phyloP scores from a whole-genome alignment of 2,888 invertebrate species.

The Andricus quercusramuli region DNA sequence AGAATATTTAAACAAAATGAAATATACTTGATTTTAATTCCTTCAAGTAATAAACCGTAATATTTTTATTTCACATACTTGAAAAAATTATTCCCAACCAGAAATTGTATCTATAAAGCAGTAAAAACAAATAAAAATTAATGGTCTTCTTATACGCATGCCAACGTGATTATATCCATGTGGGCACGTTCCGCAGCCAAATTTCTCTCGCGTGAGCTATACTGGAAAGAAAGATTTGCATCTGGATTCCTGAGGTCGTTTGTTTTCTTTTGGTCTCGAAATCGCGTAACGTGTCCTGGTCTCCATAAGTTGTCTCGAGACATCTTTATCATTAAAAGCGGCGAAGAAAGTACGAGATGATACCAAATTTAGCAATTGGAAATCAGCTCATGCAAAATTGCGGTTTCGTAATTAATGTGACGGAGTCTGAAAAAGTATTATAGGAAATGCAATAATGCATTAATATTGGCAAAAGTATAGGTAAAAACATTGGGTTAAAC shows the following conservation, averaged over 20 bases:
- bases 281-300: conserved; percentile 18
- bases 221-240: conserved; percentile 30
- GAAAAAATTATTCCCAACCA: neutral
- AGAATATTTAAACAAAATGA: neutral
- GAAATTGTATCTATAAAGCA: conserved; percentile 3
- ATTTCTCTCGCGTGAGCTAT: conserved; percentile 9
- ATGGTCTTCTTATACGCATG: conserved; percentile 1
- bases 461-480: too few species aligned
- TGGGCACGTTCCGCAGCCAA: conserved; percentile 1
- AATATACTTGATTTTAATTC: neutral
- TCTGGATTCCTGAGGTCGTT: conserved; percentile 27
- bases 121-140: conserved; percentile 17
- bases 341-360: conserved; percentile 17
- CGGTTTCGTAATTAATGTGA: neutral
- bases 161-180: conserved; percentile 12
- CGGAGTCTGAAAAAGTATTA: too few species aligned
- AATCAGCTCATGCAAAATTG: conserved; percentile 24
- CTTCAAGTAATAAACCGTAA: neutral
- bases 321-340: conserved; percentile 28
- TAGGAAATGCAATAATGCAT: neutral
- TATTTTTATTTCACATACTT: neutral
- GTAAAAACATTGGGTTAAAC: too few species aligned
- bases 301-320: conserved; percentile 12
- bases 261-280: conserved; percentile 23
- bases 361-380: conserved; percentile 35